Evolutionary conservation across 2,113 vertebrate species (phyloP).

Genomic region (Paralichthys olivaceus): DNA sequence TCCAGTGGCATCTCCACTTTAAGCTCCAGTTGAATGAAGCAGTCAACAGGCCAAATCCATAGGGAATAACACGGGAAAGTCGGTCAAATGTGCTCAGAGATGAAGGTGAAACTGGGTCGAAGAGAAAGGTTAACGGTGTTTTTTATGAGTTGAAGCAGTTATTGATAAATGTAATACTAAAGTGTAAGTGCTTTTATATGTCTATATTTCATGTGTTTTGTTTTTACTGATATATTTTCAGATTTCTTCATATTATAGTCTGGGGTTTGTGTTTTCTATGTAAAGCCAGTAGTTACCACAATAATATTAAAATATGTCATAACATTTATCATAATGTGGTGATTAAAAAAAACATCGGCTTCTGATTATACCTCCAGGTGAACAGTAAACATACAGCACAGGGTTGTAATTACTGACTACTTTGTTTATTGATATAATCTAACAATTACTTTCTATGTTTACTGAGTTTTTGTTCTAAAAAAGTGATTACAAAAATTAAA

Average conservation of each 20-base stretch:
- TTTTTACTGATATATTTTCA: background rate
- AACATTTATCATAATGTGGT: background rate
- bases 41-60: conserved; percentile 33
- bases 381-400: too few relatives aligned
- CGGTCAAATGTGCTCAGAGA: conserved; percentile 56
- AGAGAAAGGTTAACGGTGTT: background rate
- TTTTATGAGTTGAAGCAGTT: background rate
- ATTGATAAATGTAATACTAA: background rate
- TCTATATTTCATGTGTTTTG: background rate
- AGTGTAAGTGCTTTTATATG: background rate
- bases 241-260: too few relatives aligned
- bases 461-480: too few relatives aligned
- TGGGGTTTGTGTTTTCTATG: too few relatives aligned
- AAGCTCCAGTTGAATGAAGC: conserved; percentile 39
- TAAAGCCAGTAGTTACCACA: background rate
- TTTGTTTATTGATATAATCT: too few relatives aligned
- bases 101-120: background rate
- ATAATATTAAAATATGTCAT: background rate
- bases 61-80: conserved; percentile 37
- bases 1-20: conserved; percentile 41
- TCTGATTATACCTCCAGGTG: too few relatives aligned
- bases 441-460: too few relatives aligned
- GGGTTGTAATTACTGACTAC: too few relatives aligned
- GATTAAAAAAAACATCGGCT: too few relatives aligned
- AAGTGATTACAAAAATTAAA: too few relatives aligned